A percentile compares a stretch with the other conserved stretches of the same genome.
Evolutionary conservation across 2,797 vertebrate genomes (phyloP).

Genomic region (Hoplostethus atlanticus): DNA sequence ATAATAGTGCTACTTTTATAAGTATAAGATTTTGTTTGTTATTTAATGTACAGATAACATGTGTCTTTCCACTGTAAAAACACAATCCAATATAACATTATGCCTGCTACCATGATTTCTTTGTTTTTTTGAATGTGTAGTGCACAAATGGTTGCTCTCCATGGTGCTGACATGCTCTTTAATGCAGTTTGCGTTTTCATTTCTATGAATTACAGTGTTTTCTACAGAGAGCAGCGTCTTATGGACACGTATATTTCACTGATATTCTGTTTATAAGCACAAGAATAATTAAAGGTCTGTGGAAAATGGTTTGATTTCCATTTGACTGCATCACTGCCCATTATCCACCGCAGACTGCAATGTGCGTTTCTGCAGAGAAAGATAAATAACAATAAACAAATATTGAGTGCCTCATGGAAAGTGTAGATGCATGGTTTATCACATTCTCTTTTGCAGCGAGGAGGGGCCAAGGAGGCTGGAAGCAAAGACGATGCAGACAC

Average conservation of each 20-base stretch:
- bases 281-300: conserved; percentile 39
- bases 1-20: too few species aligned
- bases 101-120: too few species aligned
- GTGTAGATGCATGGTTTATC: conserved; percentile 30
- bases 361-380: conserved; percentile 25
- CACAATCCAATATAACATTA: too few species aligned
- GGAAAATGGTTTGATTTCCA: conserved; percentile 31
- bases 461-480: conserved; percentile 1
- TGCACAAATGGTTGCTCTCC: conserved; percentile 22
- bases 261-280: conserved; percentile 43
- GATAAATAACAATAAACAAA: conserved; percentile 46
- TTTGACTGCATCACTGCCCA: conserved; percentile 45
- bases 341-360: conserved; percentile 39
- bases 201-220: conserved; percentile 19
- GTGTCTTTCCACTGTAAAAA: too few species aligned
- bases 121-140: conserved; percentile 4
- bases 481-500: conserved; percentile 27
- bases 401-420: conserved; percentile 2
- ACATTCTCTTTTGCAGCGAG: conserved; percentile 11
- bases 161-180: conserved; percentile 27
- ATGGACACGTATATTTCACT: not conserved
- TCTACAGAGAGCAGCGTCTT: not conserved
- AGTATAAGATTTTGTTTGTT: too few species aligned
- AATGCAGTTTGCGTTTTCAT: conserved; percentile 46
- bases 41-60: too few species aligned